Evolutionary conservation across 2,113 vertebrate species (phyloP).

Genomic region (Toxostoma redivivum): DNA sequence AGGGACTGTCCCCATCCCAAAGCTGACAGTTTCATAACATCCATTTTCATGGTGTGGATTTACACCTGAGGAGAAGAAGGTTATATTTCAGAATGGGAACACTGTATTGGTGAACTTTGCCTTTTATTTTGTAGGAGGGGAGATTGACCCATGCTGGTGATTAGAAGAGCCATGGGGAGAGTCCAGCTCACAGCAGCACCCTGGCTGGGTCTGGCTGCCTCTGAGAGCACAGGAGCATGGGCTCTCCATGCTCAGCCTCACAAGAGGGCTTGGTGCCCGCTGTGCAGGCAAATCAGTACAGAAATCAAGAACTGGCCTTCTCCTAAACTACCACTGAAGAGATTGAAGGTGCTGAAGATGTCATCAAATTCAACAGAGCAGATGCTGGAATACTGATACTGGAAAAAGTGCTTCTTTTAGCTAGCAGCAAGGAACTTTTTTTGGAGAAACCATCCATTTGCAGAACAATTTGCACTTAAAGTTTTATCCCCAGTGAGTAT

Average conservation of each 20-base stretch:
- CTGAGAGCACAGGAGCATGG: not conserved
- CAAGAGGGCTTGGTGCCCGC: not conserved
- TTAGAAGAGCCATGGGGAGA: not conserved
- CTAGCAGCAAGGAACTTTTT: not conserved
- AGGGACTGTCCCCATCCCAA: not conserved
- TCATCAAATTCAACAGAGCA: not conserved
- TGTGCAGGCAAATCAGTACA: not conserved
- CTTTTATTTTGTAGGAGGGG: not conserved
- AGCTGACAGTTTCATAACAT: not conserved
- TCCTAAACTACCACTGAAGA: not conserved
- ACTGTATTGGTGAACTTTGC: rapidly evolving
- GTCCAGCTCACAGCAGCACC: not conserved
- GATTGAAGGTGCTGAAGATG: not conserved
- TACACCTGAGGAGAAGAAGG: rapidly evolving
- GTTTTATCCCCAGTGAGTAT: not conserved
- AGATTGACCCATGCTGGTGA: no score
- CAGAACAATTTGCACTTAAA: not conserved
- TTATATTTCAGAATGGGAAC: not conserved
- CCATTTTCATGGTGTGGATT: not conserved
- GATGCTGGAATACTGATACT: not conserved
- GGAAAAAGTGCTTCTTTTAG: not conserved
- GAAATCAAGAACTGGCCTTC: not conserved
- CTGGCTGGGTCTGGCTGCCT: not conserved
- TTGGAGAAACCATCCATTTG: not conserved
- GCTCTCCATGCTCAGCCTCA: not conserved